phyloP scores from a whole-genome alignment of 2,113 vertebrate genomes.

The Apeltes quadracus region DNA sequence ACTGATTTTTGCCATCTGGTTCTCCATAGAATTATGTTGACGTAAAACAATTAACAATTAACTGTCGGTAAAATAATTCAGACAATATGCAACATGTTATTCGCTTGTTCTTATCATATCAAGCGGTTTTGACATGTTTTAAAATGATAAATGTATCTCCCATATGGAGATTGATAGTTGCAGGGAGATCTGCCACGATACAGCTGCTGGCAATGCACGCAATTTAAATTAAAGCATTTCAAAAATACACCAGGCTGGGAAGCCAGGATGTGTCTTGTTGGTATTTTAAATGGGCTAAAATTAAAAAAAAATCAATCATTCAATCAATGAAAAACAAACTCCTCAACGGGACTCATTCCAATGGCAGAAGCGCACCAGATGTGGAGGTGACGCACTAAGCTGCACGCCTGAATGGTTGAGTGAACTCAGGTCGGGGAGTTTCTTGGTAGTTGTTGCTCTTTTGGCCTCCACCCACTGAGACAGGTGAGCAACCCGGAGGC shows the following conservation, averaged over 20 bases:
- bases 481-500: constrained; percentile 69
- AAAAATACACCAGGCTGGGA: constrained; percentile 3
- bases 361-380: constrained; percentile 14
- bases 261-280: not conserved
- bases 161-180: not conserved
- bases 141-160: not conserved
- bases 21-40: not conserved
- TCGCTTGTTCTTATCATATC: not conserved
- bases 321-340: constrained; percentile 41
- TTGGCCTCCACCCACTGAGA: constrained; percentile 44
- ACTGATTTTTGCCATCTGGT: not conserved
- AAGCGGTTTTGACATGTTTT: not conserved
- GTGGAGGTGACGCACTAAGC: constrained; percentile 24
- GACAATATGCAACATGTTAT: not conserved
- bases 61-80: constrained; percentile 8
- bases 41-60: not conserved
- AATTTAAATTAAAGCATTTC: not conserved
- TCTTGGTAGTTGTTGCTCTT: constrained; percentile 38
- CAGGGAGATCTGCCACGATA: not conserved
- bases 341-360: constrained; percentile 16
- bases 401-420: constrained; percentile 24
- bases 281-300: constrained; percentile 31
- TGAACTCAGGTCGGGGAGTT: constrained; percentile 53
- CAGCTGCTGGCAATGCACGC: not conserved
- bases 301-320: too few species aligned